Base-by-base conservation (phyloP, 2,888 invertebrate species). In the Pseudococcus viburni region DNA sequence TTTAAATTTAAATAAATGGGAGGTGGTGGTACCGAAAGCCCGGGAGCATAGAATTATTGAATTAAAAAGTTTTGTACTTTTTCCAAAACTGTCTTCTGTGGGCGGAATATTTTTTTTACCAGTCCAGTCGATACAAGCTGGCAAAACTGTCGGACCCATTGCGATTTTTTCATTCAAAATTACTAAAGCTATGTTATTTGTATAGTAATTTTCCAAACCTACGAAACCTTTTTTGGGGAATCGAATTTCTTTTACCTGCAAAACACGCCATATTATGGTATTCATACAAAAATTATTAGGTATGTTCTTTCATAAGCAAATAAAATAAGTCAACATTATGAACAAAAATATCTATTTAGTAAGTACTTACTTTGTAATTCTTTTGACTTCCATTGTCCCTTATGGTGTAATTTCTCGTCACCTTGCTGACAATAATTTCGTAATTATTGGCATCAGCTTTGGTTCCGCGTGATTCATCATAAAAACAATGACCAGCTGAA, bases 341-440 rank as follows among this genome's bases (percentile, higher is more conserved):
- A n/a, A n/a, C n/a, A n/a, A n/a, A n/a, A n/a, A n/a, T n/a, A n/a
- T n/a, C n/a, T 33, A 33, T 33, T 33, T 33, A 33, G 26, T 33
- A 59, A 33, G 26, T 33, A 59, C 42, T n/a, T 2, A 84, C 84
- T 17, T 84, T 84, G 15, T 84, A 51, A 51, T 2, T 12, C 5
- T 26, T 84, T 33, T 48, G 48, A n/a, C 17, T 48, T 12, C 48
- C 55, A 6, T 84, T 84, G 55, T 84, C 84, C 9, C 19, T 84
- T 3, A 15, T 26, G 8, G 46, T 51, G 33, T 51, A 84, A 26
- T 84, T 51, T 11, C 19, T n/a, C 7, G 84, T 84, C 19, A 84
- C 46, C 55, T 84, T 84, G 26, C 84, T 84, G 17, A 84, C 84
- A 55, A 55, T 55, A n/a, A 84, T 22, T 84, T 84, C 84, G 22